Conservation (phyloP, 2,113 vertebrate genomes). For the Rafetus swinhoei region DNA sequence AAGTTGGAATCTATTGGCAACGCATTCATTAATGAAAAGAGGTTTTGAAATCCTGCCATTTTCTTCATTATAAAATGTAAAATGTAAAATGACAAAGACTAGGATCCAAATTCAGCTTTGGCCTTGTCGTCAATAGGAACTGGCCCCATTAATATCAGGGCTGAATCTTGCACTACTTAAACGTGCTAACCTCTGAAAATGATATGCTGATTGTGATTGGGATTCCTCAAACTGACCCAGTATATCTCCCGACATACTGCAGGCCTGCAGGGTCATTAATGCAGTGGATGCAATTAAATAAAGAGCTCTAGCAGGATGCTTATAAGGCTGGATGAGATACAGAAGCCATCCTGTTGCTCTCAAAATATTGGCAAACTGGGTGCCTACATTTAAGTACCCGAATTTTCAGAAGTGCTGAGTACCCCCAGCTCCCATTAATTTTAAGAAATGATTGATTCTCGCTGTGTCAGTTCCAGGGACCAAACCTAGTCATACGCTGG, state of each 20-base stretch:
- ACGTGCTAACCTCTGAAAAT: not conserved
- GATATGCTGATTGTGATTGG: rapidly evolving
- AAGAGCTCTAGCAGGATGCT: not conserved
- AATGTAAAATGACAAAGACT: not conserved
- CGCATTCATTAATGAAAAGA: not conserved
- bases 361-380: not conserved
- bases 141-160: not conserved
- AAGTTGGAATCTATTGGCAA: not conserved
- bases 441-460: not conserved
- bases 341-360: not conserved
- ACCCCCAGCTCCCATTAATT: not conserved
- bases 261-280: not conserved
- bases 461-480: not conserved
- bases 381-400: not conserved
- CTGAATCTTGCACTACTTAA: not conserved
- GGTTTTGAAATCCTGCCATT: not conserved
- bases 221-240: not conserved
- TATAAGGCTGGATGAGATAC: not conserved
- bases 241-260: rapidly evolving
- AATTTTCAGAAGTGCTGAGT: not conserved
- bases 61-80: rapidly evolving
- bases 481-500: not conserved
- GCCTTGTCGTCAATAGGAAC: not conserved
- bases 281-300: not conserved
- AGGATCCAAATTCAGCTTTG: not conserved